Evolutionary conservation across 2,797 vertebrate genomes (phyloP).

Genomic region (Loriculus beryllinus): DNA sequence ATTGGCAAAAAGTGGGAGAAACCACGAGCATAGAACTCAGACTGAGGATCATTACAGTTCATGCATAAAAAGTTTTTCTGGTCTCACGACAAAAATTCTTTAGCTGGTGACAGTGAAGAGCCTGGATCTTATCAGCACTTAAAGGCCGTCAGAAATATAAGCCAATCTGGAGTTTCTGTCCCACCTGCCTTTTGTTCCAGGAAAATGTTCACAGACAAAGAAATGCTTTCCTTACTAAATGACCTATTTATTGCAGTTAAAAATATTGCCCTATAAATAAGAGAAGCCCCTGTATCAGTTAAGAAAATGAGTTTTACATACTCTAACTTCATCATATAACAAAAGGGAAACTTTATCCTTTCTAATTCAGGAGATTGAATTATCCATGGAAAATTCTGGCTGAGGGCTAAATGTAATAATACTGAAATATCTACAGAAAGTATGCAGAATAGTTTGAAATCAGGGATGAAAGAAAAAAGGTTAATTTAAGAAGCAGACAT

Average conservation of each 20-base stretch:
- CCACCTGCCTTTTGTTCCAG: neutral
- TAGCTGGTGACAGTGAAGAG: neutral
- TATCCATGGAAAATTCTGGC: neutral
- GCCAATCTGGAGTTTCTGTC: constrained; percentile 8
- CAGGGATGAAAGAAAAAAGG: neutral
- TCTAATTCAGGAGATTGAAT: neutral
- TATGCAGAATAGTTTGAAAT: neutral
- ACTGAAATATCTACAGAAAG: neutral
- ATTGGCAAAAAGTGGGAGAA: neutral
- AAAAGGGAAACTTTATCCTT: constrained; percentile 6
- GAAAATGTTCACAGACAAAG: neutral
- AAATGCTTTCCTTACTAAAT: constrained; percentile 14
- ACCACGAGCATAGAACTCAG: neutral
- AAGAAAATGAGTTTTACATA: neutral
- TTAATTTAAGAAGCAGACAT: neutral
- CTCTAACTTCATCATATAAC: neutral
- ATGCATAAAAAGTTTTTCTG: neutral
- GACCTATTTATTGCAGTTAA: constrained; percentile 29
- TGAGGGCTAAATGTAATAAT: neutral
- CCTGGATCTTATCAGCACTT: neutral
- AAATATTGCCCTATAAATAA: constrained; percentile 44
- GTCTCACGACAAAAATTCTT: neutral
- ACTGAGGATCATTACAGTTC: neutral
- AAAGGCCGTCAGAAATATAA: neutral
- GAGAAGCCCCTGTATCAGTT: neutral